Percentiles rank a stretch among this genome's conserved stretches.
Evolutionary conservation across 2,113 vertebrate species (phyloP).

Genomic region (Climacteris rufus): DNA sequence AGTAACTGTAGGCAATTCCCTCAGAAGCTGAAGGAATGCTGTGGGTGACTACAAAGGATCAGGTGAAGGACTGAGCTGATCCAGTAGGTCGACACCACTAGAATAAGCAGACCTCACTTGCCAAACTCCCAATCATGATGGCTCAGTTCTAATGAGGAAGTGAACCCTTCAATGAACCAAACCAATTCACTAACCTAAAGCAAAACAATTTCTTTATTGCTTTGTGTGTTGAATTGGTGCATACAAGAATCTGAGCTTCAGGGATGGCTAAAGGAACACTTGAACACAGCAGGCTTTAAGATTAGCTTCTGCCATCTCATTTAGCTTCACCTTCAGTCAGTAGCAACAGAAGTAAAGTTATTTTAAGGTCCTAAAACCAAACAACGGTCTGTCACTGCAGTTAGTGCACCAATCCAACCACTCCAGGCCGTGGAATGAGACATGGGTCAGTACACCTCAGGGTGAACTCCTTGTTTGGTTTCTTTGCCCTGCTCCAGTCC

Average conservation of each 20-base stretch:
- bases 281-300: background rate
- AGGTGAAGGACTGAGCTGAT: background rate
- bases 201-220: background rate
- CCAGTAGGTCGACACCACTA: background rate
- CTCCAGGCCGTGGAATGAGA: background rate
- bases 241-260: background rate
- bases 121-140: rapidly evolving
- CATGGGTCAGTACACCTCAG: background rate
- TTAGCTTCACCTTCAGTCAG: background rate
- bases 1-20: background rate
- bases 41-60: no score
- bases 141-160: background rate
- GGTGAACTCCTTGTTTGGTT: background rate
- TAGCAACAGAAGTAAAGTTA: background rate
- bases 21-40: background rate
- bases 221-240: background rate
- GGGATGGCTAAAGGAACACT: background rate
- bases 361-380: background rate
- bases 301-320: background rate
- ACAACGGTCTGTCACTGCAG: background rate
- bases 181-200: background rate
- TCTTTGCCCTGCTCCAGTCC: background rate
- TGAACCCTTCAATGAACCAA: background rate
- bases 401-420: background rate
- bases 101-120: background rate